phyloP scores from a whole-genome alignment of 1,140 invertebrate genomes.

The Drosophila subobscura region DNA sequence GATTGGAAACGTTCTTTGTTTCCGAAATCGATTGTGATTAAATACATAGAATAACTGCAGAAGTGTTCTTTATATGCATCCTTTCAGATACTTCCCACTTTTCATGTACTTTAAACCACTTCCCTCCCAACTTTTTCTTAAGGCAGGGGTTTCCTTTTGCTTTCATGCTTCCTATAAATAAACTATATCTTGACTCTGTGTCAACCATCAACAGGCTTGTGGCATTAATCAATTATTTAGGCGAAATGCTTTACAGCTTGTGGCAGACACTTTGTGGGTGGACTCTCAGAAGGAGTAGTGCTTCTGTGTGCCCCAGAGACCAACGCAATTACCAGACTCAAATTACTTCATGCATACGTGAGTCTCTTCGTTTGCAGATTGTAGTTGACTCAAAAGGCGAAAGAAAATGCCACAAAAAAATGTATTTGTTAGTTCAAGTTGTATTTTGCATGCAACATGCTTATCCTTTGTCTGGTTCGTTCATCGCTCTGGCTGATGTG shows the following conservation, averaged over 20 bases:
- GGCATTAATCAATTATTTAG: slow-evolving; percentile 49
- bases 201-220: slow-evolving; percentile 30
- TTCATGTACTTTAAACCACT: slow-evolving; percentile 1
- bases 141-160: neutral
- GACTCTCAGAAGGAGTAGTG: neutral
- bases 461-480: slow-evolving; percentile 22
- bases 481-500: slow-evolving; percentile 44
- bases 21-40: too few species aligned
- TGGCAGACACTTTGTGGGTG: slow-evolving; percentile 17
- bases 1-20: too few species aligned
- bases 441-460: neutral
- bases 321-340: slow-evolving; percentile 24
- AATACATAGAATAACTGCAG: too few species aligned
- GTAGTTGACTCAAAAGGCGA: slow-evolving; percentile 14
- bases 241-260: slow-evolving; percentile 28
- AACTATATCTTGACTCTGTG: slow-evolving; percentile 1
- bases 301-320: slow-evolving; percentile 8
- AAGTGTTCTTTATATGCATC: too few species aligned
- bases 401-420: neutral
- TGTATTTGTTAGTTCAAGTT: slow-evolving; percentile 4
- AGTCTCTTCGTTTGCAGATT: slow-evolving; percentile 13
- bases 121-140: neutral
- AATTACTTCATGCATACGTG: slow-evolving; percentile 32
- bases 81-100: too few species aligned
- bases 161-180: slow-evolving; percentile 6